Evolutionary conservation across 2,888 invertebrate genomes (phyloP).

Genomic region (Gryllus longicercus): DNA sequence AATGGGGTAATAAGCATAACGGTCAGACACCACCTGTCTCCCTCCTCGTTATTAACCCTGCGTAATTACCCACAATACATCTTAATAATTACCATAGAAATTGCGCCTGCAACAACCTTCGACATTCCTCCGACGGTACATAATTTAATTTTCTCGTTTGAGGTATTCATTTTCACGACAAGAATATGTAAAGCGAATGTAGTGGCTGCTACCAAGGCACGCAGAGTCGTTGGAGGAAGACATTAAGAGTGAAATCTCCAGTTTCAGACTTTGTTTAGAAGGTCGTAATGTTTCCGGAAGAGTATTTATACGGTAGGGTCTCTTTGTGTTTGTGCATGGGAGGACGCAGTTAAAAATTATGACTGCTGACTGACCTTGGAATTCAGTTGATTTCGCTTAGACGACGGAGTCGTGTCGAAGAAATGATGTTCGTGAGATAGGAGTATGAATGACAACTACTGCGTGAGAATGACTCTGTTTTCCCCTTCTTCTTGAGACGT

Average conservation of each 20-base stretch:
- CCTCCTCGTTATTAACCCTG: background rate
- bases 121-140: too few relatives aligned
- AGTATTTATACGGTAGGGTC: background rate
- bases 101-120: background rate
- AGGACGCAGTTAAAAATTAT: background rate
- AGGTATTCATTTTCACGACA: too few relatives aligned
- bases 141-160: too few relatives aligned
- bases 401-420: background rate
- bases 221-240: conserved; percentile 17
- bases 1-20: conserved; percentile 17
- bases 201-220: background rate
- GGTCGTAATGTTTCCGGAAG: background rate
- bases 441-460: background rate
- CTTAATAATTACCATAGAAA: conserved; percentile 7
- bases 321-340: background rate
- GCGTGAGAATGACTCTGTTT: too few relatives aligned
- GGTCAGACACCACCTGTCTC: background rate
- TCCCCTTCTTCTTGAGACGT: too few relatives aligned
- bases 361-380: background rate
- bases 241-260: background rate
- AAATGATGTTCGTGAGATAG: background rate
- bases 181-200: too few relatives aligned
- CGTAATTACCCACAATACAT: background rate
- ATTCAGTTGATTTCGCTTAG: background rate
- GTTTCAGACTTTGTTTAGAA: background rate